Evolutionary conservation across 2,888 invertebrate species (phyloP).

Genomic region (Micropterix aruncella): DNA sequence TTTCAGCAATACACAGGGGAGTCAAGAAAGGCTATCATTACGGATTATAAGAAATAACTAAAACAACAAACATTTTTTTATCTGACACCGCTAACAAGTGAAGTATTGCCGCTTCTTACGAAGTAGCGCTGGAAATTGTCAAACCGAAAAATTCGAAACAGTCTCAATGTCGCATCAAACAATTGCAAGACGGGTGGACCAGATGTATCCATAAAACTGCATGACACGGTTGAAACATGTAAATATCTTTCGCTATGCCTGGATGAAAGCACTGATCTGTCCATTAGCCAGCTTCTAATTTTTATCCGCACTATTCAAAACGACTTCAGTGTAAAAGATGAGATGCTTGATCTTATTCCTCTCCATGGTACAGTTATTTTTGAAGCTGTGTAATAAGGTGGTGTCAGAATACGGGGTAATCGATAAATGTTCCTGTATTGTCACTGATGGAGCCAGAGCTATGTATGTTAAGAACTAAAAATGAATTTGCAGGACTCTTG

Average conservation of each 20-base stretch:
- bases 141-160: neutral
- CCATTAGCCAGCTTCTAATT: neutral
- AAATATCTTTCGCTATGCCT: neutral
- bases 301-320: neutral
- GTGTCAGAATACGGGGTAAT: neutral
- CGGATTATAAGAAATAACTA: neutral
- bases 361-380: neutral
- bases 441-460: neutral
- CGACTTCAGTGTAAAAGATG: too few species aligned
- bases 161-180: neutral
- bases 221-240: neutral
- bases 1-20: neutral
- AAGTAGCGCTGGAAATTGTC: slow-evolving; percentile 1
- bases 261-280: neutral
- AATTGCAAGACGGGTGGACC: neutral
- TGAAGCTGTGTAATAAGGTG: too few species aligned
- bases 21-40: neutral
- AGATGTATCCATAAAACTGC: neutral
- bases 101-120: neutral
- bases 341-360: neutral
- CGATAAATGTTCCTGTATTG: neutral
- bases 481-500: neutral
- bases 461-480: neutral
- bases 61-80: neutral
- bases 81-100: neutral